Evolutionary conservation across 2,113 vertebrate species (phyloP), one percentile per base, ranked within the genome.

Genomic region (Rhinopithecus roxellana): DNA sequence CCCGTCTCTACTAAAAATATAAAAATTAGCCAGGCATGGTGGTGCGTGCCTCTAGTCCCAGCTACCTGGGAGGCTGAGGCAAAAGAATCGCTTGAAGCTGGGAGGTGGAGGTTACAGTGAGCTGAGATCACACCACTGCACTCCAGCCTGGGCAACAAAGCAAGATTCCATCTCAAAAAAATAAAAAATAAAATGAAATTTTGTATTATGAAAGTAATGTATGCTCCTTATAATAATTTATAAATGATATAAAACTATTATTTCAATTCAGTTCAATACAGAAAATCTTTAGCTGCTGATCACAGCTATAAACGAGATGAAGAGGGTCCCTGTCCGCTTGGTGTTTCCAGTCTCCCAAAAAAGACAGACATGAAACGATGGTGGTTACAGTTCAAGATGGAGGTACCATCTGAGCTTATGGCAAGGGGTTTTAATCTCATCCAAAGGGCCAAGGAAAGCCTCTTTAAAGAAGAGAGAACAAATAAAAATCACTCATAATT

Each of bases 281-380:
- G 78, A 81, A 80, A 57, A 7, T 4, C 35, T 89, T 81, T n/a
- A 4, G 10, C 2, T 5, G 61, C 20, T 48, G 23, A 23, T 70
- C 22, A 12, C 69, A 67, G n/a, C 22, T 81, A 52, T 8, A 16
- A 84, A 67, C 27, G 30, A 43, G 22, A 75, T 5, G 12, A 64
- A n/a, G 20, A 69, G 30, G 3, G 40, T 27, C 10, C 70, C 14
- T 72, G 67, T 59, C 50, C 52, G 84, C 30, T 30, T 8, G 14
- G 5, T 3, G 0, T 32, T 23, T 32, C n/a, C 27, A 2, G 25
- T 18, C 77, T 23, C 6, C 0, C 14, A n/a, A 74, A 30, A 52
- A 48, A 48, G 78, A n/a, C 11, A 32, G 59, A 67, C 23, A 7
- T 0, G 18, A 78, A 77, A 16, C 61, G 4, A 2, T 10, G 57